Percentiles rank a stretch among this genome's conserved stretches.
Evolutionary conservation across 2,113 vertebrate species (phyloP).

Genomic region (Hemichromis elongatus): DNA sequence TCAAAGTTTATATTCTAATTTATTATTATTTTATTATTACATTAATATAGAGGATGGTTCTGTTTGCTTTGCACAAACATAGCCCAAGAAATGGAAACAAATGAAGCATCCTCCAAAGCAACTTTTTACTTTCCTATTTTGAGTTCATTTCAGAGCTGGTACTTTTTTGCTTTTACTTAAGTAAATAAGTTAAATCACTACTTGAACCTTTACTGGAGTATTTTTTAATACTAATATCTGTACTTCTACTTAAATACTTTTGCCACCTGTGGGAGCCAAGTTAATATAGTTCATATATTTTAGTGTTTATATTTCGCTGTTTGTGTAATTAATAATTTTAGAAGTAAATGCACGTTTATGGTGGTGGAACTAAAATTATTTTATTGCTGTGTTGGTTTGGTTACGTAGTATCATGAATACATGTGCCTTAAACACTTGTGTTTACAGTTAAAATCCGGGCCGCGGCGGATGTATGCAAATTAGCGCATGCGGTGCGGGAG

Average conservation of each 20-base stretch:
- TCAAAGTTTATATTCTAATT: neutral
- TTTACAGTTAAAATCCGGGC: no score
- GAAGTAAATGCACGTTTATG: no score
- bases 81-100: neutral
- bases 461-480: no score
- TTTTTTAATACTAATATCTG: neutral
- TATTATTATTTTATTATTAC: neutral
- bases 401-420: no score
- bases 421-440: no score
- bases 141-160: neutral
- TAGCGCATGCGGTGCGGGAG: no score
- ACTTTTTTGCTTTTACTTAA: neutral
- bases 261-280: no score
- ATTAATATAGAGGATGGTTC: neutral
- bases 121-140: neutral
- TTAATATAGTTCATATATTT: no score
- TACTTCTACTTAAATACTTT: neutral
- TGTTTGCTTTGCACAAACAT: neutral
- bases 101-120: rapidly evolving
- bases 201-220: neutral
- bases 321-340: no score
- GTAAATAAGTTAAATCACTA: neutral
- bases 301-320: no score
- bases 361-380: no score
- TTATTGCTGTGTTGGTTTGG: no score